Evolutionary conservation across 2,113 vertebrate species (phyloP), one percentile per base, ranked within the genome.

Genomic region (Zapus hudsonius): DNA sequence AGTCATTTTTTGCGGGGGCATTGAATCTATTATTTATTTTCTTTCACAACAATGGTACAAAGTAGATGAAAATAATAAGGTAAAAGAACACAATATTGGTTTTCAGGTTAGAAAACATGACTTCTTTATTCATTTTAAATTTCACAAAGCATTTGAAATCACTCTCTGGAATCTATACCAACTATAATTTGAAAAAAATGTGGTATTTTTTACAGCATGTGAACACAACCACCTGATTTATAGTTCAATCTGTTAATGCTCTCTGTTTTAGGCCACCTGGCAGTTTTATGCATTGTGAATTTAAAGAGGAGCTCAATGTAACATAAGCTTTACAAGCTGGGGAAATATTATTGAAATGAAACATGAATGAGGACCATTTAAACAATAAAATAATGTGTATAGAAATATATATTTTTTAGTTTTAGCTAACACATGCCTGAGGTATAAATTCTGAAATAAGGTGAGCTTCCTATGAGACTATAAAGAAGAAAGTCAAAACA

Each of bases 271-370:
- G 98, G 96, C 98, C 98, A 98, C 98, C 98, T 98, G 98, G 98
- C 98, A 98, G 98, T 98, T 98, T 98, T 98, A 98, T 98, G 98
- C 98, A 98, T 98, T 98, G 98, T 98, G 98, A 98, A 98, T 98
- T 98, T 98, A 98, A 98, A 98, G 98, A 98, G 97, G 98, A 98
- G 97, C 98, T 98, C 98, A 96, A 98, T 96, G 97, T 98, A 98
- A 98, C 98, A 98, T 98, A 98, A 98, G 98, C 98, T 98, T 98
- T 98, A 98, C 98, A 98, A 98, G 98, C 98, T 98, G 97, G 97
- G 97, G 98, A 98, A 98, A 98, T 98, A 98, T 98, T 98, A 98
- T 98, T 98, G 98, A 98, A 98, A 98, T 98, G 98, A 98, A 98
- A 98, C 98, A 98, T 98, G 98, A 98, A 98, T 97, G 97, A 98